A percentile compares a stretch with the other conserved stretches of the same genome.
Conservation (phyloP, 2,888 invertebrate species). For the Zaprionus lineosus region DNA sequence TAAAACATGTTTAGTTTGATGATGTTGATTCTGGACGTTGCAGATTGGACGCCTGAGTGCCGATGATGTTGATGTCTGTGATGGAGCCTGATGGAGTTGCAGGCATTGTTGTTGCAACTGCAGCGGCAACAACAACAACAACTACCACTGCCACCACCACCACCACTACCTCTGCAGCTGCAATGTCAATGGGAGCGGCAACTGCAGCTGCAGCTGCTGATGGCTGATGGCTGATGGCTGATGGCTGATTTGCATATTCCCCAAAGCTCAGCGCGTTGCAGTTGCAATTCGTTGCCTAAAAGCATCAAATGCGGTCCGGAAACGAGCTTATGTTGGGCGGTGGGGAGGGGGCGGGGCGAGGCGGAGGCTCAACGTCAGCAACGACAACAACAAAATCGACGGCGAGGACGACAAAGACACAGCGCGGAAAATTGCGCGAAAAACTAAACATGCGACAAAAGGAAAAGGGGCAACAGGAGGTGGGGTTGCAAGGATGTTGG, state of each 20-base stretch:
- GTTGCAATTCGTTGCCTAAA: conserved; percentile 73
- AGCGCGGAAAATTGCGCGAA: conserved; percentile 78
- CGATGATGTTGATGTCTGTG: conserved; percentile 37
- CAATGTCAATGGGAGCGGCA: conserved; percentile 31
- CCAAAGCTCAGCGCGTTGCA: conserved; percentile 65
- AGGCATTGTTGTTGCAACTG: conserved; percentile 41
- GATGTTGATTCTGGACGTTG: conserved; percentile 46
- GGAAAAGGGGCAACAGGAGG: neutral
- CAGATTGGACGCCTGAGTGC: conserved; percentile 45
- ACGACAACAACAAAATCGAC: conserved; percentile 48
- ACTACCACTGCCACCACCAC: conserved; percentile 30
- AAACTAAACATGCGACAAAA: conserved; percentile 67
- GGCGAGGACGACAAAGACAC: too few relatives aligned
- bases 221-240: conserved; percentile 51
- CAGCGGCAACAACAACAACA: conserved; percentile 32
- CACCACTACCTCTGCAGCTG: too few relatives aligned
- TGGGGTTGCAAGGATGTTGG: neutral
- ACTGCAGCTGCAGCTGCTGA: conserved; percentile 26
- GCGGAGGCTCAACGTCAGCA: neutral
- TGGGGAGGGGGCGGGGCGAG: neutral
- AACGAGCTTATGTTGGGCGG: conserved; percentile 6
- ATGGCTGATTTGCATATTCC: conserved; percentile 76
- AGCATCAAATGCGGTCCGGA: conserved; percentile 49
- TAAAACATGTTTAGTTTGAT: conserved; percentile 66
- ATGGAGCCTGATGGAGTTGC: conserved; percentile 15